These are phyloP conservation scores for Calonectris borealis DNA, from an alignment of 2,113 vertebrate species.

Conservation along the genomic window DNA sequence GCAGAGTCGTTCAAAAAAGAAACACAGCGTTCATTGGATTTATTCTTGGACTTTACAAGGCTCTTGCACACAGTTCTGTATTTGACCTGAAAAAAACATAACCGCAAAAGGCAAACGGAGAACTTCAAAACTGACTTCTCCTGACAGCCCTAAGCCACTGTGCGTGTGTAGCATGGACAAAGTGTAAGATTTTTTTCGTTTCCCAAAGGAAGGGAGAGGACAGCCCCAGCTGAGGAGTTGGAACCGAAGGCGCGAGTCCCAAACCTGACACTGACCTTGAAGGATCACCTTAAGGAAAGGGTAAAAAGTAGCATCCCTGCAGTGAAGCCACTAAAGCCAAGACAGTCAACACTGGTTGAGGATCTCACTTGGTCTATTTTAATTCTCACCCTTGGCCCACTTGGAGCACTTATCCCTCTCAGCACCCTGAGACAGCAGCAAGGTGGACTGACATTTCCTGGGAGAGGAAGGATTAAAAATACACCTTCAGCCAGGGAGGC, in stretches of 20 bases:
- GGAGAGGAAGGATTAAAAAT: neutral
- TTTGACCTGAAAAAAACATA: neutral
- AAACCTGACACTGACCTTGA: neutral
- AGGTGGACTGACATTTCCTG: neutral
- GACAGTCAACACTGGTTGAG: neutral
- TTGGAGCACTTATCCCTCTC: neutral
- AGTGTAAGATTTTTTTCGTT: neutral
- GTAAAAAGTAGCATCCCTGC: neutral
- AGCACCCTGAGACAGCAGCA: neutral
- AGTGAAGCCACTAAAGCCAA: neutral
- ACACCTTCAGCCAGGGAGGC: neutral
- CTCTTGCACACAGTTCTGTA: neutral
- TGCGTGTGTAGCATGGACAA: neutral
- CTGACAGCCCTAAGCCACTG: neutral
- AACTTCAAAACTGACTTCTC: neutral
- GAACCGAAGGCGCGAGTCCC: neutral
- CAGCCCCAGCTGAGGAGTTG: neutral
- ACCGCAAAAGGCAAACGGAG: neutral
- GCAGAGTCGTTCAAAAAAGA: neutral
- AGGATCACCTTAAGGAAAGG: neutral
- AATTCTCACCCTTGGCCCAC: neutral
- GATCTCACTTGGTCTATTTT: neutral
- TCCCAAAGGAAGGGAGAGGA: neutral
- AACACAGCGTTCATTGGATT: neutral
- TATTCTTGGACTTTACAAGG: neutral